Percentiles rank a stretch among this genome's conserved stretches.
phyloP scores from a whole-genome alignment of 1,140 invertebrate genomes.

The Drosophila ercepeae region DNA sequence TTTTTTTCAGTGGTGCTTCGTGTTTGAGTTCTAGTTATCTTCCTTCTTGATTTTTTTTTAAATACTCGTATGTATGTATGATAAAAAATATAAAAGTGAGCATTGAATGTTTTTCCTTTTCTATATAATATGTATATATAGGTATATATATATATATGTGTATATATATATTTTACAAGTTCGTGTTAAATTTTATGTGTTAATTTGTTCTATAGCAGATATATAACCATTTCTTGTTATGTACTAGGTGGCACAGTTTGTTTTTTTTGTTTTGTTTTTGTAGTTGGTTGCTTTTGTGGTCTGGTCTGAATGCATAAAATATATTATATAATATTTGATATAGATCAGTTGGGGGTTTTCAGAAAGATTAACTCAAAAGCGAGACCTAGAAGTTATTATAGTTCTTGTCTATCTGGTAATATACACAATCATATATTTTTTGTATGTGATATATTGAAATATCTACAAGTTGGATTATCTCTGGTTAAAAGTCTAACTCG shows the following conservation, averaged over 20 bases:
- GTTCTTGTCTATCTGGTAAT: conserved; percentile 47
- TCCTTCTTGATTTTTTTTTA: conserved; percentile 30
- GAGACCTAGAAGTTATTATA: conserved; percentile 61
- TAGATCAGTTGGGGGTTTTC: conserved; percentile 11
- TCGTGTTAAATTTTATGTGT: conserved; percentile 40
- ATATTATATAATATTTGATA: conserved; percentile 32
- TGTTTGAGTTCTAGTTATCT: conserved; percentile 25
- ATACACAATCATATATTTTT: conserved; percentile 70
- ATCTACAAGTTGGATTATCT: conserved; percentile 57
- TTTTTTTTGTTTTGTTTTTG: conserved; percentile 55
- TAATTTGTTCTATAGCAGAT: conserved; percentile 60
- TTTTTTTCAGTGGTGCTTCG: conserved; percentile 66
- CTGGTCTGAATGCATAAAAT: conserved; percentile 46
- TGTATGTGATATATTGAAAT: conserved; percentile 53
- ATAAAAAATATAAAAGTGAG: conserved; percentile 81
- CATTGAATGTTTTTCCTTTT: conserved; percentile 59
- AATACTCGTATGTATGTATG: conserved; percentile 56
- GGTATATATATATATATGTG: conserved; percentile 35
- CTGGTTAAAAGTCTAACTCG: conserved; percentile 75
- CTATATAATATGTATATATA: conserved; percentile 34
- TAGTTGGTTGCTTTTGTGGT: conserved; percentile 45
- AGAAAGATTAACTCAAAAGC: conserved; percentile 52
- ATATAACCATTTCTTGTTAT: conserved; percentile 80
- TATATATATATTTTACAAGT: conserved; percentile 54
- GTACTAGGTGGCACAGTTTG: conserved; percentile 81